Evolutionary conservation across 2,888 invertebrate species (phyloP), one percentile per base, ranked within the genome.

Genomic region (Ceramica pisi): DNA sequence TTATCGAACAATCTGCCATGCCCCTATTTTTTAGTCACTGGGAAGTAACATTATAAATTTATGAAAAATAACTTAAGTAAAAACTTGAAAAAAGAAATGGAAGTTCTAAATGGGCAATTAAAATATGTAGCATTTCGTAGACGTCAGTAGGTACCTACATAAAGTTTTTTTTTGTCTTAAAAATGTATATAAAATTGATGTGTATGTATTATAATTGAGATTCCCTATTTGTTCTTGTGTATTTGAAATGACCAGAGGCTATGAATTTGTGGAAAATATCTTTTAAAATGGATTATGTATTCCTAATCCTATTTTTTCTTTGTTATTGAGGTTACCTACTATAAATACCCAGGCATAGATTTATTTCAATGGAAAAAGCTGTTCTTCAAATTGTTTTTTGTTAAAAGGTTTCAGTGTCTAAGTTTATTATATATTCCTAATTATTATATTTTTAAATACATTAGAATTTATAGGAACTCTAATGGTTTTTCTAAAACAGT

Each of bases 181-280:
- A n/a, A n/a, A n/a, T n/a, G n/a, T n/a, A n/a, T n/a, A n/a, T n/a
- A n/a, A n/a, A n/a, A n/a, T n/a, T n/a, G n/a, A n/a, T n/a, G n/a
- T n/a, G n/a, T n/a, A n/a, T n/a, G n/a, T n/a, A n/a, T n/a, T n/a
- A n/a, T n/a, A n/a, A n/a, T n/a, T n/a, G n/a, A n/a, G n/a, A n/a
- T n/a, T n/a, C n/a, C n/a, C n/a, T n/a, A n/a, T n/a, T n/a, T n/a
- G n/a, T 23, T 23, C 14, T 7, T 26, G 9, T 53, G 2, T 16
- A n/a, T 16, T 12, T 23, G 6, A 7, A 4, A n/a, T n/a, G n/a
- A n/a, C n/a, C n/a, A 5, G 4, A 2, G 8, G 0, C 2, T 41
- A 16, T 16, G n/a, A 38, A 41, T 19, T 31, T 31, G 4, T 56
- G 7, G 26, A 26, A 26, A n/a, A 26, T 6, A 53, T 3, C 26